Conservation (phyloP, 2,113 vertebrate genomes). For the Diphyllodes magnificus region DNA sequence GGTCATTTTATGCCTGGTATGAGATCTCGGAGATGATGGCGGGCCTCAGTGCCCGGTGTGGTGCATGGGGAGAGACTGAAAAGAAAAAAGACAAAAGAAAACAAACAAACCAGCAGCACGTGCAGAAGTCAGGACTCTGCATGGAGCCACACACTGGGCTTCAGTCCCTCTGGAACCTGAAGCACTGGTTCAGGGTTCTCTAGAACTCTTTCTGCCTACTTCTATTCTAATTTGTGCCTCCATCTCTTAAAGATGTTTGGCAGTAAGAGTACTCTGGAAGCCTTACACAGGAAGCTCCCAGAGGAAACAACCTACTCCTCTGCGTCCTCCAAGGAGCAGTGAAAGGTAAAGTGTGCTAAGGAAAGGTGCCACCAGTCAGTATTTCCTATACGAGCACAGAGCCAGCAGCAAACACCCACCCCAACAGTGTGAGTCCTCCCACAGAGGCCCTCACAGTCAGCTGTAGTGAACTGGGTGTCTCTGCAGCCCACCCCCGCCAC, state of each 20-base stretch:
- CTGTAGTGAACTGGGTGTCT: neutral
- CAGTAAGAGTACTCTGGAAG: neutral
- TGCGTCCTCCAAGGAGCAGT: neutral
- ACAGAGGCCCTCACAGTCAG: accelerated
- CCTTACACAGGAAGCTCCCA: neutral
- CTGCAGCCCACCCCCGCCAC: neutral
- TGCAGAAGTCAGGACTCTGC: neutral
- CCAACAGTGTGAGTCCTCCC: accelerated
- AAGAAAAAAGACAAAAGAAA: neutral
- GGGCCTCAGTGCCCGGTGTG: neutral
- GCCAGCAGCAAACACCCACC: neutral
- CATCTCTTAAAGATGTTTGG: neutral
- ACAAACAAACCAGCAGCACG: neutral
- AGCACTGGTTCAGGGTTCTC: neutral
- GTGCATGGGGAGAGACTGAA: neutral
- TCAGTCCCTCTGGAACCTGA: neutral
- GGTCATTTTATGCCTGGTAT: neutral
- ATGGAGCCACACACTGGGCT: neutral
- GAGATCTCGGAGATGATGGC: neutral
- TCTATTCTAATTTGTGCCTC: neutral
- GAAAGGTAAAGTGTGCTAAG: neutral
- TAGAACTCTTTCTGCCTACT: neutral
- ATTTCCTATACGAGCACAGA: neutral
- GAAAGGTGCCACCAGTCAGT: neutral
- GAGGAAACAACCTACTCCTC: neutral